phyloP scores from a whole-genome alignment of 2,113 vertebrate species.

The Poecilia latipinna region DNA sequence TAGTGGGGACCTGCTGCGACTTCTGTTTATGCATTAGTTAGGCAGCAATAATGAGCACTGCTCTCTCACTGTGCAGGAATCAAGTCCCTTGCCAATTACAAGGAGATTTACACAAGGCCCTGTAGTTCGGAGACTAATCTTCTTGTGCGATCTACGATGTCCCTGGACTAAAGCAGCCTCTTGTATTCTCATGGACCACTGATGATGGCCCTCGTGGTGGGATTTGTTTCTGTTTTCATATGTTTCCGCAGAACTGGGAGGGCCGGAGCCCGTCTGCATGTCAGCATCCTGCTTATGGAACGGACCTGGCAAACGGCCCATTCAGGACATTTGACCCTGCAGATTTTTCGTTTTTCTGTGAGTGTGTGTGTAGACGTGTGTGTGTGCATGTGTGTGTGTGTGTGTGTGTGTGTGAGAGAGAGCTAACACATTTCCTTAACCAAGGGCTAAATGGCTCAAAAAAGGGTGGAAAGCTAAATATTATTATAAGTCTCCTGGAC shows the following conservation, averaged over 20 bases:
- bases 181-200: slow-evolving; percentile 71
- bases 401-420: background rate
- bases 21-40: slow-evolving; percentile 75
- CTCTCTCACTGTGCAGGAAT: slow-evolving; percentile 65
- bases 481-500: slow-evolving; percentile 92
- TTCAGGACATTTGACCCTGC: slow-evolving; percentile 80
- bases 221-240: slow-evolving; percentile 79
- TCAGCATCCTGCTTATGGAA: slow-evolving; percentile 70
- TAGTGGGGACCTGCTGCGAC: slow-evolving; percentile 67
- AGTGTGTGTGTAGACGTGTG: slow-evolving; percentile 58
- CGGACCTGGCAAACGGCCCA: slow-evolving; percentile 77
- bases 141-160: slow-evolving; percentile 67
- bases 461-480: slow-evolving; percentile 96
- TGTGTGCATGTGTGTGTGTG: background rate
- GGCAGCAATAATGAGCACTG: slow-evolving; percentile 70
- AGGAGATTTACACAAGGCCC: slow-evolving; percentile 75
- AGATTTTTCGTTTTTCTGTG: slow-evolving; percentile 73
- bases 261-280: slow-evolving; percentile 69
- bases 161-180: slow-evolving; percentile 68
- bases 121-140: slow-evolving; percentile 70
- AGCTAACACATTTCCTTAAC: slow-evolving; percentile 76
- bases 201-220: slow-evolving; percentile 63
- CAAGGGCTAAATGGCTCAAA: slow-evolving; percentile 84
- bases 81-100: slow-evolving; percentile 77
- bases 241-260: slow-evolving; percentile 67